Evolutionary conservation across 2,888 invertebrate genomes (phyloP).

Genomic region (Orthosia gothica): DNA sequence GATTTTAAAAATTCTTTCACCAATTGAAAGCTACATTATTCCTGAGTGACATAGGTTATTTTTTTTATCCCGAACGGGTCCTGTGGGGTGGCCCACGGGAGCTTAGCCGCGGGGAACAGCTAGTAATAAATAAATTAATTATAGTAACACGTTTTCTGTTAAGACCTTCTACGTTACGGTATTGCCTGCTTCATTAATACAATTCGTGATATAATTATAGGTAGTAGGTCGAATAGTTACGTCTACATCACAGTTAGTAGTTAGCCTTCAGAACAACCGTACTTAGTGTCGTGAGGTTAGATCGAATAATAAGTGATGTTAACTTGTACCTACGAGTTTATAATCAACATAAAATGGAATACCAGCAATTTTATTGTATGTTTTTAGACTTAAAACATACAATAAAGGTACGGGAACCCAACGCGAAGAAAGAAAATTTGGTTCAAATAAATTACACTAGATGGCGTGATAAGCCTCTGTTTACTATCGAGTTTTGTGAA

Average conservation of each 20-base stretch:
- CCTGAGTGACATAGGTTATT: too few relatives aligned
- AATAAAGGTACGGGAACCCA: too few relatives aligned
- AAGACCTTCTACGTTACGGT: slow-evolving; percentile 27
- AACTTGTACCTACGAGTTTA: not conserved
- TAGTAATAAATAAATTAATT: not conserved
- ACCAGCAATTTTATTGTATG: not conserved
- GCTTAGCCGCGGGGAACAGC: too few relatives aligned
- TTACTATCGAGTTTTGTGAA: too few relatives aligned
- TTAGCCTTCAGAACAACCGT: slow-evolving; percentile 54
- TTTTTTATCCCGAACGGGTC: too few relatives aligned
- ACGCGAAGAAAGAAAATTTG: too few relatives aligned
- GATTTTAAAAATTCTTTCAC: too few relatives aligned
- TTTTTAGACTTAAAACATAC: slow-evolving; percentile 1
- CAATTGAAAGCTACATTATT: too few relatives aligned
- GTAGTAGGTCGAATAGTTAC: slow-evolving; percentile 24
- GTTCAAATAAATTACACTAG: too few relatives aligned
- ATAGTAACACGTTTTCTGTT: not conserved
- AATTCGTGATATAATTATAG: slow-evolving; percentile 58
- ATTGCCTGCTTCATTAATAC: slow-evolving; percentile 52
- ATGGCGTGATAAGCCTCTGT: too few relatives aligned
- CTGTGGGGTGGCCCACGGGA: too few relatives aligned
- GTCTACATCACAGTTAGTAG: slow-evolving; percentile 40
- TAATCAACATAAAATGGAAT: not conserved
- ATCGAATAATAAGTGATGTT: slow-evolving; percentile 8
- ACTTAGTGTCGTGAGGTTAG: slow-evolving; percentile 32